Evolutionary conservation across 2,113 vertebrate species (phyloP).

Genomic region (Scopus umbretta): DNA sequence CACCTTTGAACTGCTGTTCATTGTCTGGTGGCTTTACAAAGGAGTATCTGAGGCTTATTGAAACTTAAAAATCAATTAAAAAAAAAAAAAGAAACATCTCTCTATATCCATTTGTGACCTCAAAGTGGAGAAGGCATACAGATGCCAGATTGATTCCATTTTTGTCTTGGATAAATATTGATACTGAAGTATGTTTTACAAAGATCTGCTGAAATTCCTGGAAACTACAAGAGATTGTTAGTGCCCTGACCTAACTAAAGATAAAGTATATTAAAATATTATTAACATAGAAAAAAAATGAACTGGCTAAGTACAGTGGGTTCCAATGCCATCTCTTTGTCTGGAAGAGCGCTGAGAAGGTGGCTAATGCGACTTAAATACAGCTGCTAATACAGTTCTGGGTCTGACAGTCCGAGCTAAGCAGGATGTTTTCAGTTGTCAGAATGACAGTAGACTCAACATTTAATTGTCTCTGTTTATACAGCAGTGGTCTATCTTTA

Average conservation of each 20-base stretch:
- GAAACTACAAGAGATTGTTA: not conserved
- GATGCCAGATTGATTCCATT: not conserved
- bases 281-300: not conserved
- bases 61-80: slow-evolving; percentile 39
- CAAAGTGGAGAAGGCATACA: not conserved
- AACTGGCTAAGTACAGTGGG: not conserved
- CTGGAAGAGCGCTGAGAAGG: not conserved
- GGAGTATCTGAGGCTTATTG: not conserved
- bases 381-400: not conserved
- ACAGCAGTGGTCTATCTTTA: not conserved
- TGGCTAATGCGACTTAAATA: not conserved
- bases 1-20: slow-evolving; percentile 2
- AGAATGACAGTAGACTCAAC: slow-evolving; percentile 1
- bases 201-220: not conserved
- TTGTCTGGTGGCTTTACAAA: not conserved
- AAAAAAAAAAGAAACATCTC: not conserved
- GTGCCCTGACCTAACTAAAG: not conserved
- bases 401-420: not conserved
- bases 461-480: not conserved
- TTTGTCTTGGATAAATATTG: slow-evolving; percentile 25
- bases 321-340: not conserved
- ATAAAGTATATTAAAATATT: not conserved
- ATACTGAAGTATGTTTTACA: not conserved
- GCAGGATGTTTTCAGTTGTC: slow-evolving; percentile 27
- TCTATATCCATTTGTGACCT: not conserved